A percentile compares a stretch with the other conserved stretches of the same genome.
These are phyloP conservation scores for Sturmia bella DNA, from an alignment of 2,888 invertebrate genomes.

Conservation along the genomic window DNA sequence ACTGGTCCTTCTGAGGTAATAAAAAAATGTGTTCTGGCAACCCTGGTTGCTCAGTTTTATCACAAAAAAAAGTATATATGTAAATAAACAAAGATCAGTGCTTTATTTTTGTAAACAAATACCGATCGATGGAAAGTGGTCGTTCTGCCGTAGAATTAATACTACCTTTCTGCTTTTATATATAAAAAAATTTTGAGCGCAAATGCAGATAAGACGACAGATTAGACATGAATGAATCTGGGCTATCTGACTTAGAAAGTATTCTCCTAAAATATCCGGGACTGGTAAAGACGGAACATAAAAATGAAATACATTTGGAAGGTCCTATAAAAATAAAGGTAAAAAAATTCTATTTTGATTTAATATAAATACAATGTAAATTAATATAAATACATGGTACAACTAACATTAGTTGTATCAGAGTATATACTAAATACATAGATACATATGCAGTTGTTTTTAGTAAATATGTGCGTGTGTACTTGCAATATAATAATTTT, in stretches of 20 bases:
- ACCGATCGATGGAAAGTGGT: too few species aligned
- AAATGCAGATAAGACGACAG: too few species aligned
- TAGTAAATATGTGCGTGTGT: neutral
- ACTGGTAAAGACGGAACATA: neutral
- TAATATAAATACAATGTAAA: too few species aligned
- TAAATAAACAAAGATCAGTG: too few species aligned
- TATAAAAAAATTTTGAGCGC: too few species aligned
- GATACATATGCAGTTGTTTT: neutral
- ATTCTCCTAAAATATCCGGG: slow-evolving; percentile 63
- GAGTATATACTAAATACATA: neutral
- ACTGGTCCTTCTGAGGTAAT: too few species aligned
- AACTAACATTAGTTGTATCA: neutral
- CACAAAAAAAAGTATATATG: too few species aligned
- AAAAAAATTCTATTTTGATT: neutral
- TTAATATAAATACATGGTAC: neutral
- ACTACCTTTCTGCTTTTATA: too few species aligned
- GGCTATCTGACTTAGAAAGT: slow-evolving; percentile 30
- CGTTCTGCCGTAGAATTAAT: too few species aligned
- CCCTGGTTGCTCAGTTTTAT: too few species aligned
- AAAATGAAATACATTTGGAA: slow-evolving; percentile 4
- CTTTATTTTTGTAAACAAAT: too few species aligned
- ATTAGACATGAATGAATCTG: slow-evolving; percentile 15
- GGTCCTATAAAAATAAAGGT: slow-evolving; percentile 65
- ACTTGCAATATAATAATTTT: slow-evolving; percentile 4
- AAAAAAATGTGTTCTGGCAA: too few species aligned